Conservation (phyloP, 1,140 invertebrate genomes). For the Venustaconcha ellipsiformis region DNA sequence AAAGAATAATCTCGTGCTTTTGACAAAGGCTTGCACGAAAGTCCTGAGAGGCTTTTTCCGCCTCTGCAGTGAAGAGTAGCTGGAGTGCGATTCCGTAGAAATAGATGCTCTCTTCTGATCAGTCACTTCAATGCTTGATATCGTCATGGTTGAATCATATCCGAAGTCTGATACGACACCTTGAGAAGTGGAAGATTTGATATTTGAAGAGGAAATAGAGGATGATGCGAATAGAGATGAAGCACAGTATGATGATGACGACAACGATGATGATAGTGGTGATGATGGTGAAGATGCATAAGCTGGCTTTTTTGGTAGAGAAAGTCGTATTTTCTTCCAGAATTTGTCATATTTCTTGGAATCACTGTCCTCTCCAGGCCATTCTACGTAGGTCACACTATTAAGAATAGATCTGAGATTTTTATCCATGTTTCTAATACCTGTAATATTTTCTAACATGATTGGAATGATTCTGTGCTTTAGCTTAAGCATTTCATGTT, state of each 20-base stretch:
- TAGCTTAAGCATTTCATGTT: slow-evolving; percentile 63
- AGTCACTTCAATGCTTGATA: background rate
- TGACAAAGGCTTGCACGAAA: slow-evolving; percentile 24
- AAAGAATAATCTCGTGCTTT: slow-evolving; percentile 15
- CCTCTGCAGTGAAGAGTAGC: background rate
- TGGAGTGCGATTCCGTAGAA: background rate
- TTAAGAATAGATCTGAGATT: slow-evolving; percentile 55
- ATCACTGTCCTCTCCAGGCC: slow-evolving; percentile 47
- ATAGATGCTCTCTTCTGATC: background rate
- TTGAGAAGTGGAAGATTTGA: background rate
- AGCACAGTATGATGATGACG: background rate
- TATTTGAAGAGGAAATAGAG: background rate
- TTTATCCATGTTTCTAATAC: slow-evolving; percentile 45
- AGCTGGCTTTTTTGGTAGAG: slow-evolving; percentile 57
- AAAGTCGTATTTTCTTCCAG: slow-evolving; percentile 55
- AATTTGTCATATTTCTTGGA: slow-evolving; percentile 46
- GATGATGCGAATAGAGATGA: background rate
- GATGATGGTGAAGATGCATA: background rate
- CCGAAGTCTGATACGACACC: background rate
- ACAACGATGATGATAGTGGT: slow-evolving; percentile 1
- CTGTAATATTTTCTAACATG: slow-evolving; percentile 53
- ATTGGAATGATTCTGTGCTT: slow-evolving; percentile 64
- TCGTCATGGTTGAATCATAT: slow-evolving; percentile 2
- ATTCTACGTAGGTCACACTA: slow-evolving; percentile 60
- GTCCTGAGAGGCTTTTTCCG: slow-evolving; percentile 13